Evolutionary conservation across 2,888 invertebrate species (phyloP).

Genomic region (Rhorus exstirpatorius): DNA sequence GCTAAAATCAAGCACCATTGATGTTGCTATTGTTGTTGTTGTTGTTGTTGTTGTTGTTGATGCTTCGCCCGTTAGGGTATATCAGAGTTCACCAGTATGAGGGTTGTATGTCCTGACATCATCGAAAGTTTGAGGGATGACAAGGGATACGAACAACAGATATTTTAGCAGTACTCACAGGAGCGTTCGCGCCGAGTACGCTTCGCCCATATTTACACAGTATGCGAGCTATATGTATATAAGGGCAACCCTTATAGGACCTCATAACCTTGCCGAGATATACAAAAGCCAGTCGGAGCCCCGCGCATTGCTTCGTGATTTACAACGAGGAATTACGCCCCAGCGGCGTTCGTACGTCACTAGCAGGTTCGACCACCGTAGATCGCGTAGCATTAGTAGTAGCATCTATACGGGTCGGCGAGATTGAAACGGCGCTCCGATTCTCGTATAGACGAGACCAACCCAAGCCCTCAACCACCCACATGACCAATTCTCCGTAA

Average conservation of each 20-base stretch:
- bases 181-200: conserved; percentile 25
- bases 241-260: conserved; percentile 75
- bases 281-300: conserved; percentile 73
- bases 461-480: conserved; percentile 2
- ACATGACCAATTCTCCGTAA: background rate
- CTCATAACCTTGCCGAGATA: conserved; percentile 77
- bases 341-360: conserved; percentile 76
- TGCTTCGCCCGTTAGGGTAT: conserved; percentile 28
- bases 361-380: conserved; percentile 73
- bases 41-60: conserved; percentile 16
- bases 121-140: conserved; percentile 50
- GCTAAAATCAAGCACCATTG: background rate
- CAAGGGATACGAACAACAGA: conserved; percentile 61
- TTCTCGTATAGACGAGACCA: conserved; percentile 43
- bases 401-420: conserved; percentile 18
- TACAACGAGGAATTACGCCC: conserved; percentile 79
- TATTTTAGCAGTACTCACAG: conserved; percentile 36
- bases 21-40: conserved; percentile 11
- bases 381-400: conserved; percentile 18
- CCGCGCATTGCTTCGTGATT: conserved; percentile 75
- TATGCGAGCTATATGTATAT: conserved; percentile 34
- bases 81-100: conserved; percentile 12
- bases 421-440: conserved; percentile 36
- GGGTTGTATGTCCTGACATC: conserved; percentile 23
- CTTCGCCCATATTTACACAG: conserved; percentile 22